These are phyloP conservation scores for Cinclus mexicanus DNA, from an alignment of 2,113 vertebrate genomes.

Conservation along the genomic window DNA sequence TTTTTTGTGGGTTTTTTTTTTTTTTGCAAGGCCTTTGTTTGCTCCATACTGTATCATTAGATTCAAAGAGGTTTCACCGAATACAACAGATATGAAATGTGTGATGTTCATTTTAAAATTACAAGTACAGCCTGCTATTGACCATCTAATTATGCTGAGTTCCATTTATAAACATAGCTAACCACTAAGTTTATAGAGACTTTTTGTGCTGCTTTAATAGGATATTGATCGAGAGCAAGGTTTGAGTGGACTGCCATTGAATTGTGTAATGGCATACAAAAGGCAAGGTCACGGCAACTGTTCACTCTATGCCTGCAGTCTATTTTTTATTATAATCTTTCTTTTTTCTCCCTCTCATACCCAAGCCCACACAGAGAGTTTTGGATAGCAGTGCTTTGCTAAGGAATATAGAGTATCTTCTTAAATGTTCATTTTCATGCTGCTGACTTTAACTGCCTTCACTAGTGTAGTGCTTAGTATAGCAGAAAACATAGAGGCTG, in stretches of 20 bases:
- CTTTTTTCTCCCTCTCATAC: conserved; percentile 36
- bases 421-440: conserved; percentile 62
- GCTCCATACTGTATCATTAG: neutral
- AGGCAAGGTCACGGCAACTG: conserved; percentile 88
- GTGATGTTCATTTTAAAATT: conserved; percentile 82
- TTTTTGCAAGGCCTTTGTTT: conserved; percentile 40
- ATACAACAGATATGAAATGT: conserved; percentile 71
- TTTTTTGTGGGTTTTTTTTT: neutral
- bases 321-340: conserved; percentile 76
- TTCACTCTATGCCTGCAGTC: conserved; percentile 67
- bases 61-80: conserved; percentile 29
- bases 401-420: conserved; percentile 51
- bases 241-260: conserved; percentile 93
- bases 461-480: conserved; percentile 12
- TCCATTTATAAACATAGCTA: conserved; percentile 92
- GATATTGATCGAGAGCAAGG: conserved; percentile 98
- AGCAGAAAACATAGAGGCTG: conserved; percentile 17
- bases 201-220: conserved; percentile 96
- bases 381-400: conserved; percentile 41
- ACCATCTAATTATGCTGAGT: conserved; percentile 88
- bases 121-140: conserved; percentile 82
- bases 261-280: conserved; percentile 93
- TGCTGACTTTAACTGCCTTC: conserved; percentile 46
- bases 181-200: conserved; percentile 91
- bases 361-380: conserved; percentile 48